Base-by-base conservation (phyloP, 2,113 vertebrate genomes). In the Marmota flaviventris region DNA sequence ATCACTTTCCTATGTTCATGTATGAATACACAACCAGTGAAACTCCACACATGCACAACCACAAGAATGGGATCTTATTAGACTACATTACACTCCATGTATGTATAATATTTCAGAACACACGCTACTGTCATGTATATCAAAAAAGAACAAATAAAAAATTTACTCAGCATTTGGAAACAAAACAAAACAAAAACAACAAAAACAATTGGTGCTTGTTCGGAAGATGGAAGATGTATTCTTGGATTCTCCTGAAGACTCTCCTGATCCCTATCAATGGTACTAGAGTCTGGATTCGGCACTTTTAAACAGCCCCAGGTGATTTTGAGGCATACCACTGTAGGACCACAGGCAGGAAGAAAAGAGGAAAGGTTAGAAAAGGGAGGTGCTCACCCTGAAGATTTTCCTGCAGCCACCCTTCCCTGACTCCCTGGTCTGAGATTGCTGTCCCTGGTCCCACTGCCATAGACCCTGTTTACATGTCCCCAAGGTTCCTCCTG, bases 381-480 rank as follows among this genome's bases (percentile, higher is more conserved):
- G 9, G 1, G 37, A 85, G 37, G 17, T 12, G 22, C 69, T 93
- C 56, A 48, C 8, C 58, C 2, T 37, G 20, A 69, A 63, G 61
- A 42, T 48, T 29, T 65, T 61, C 37, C 34, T 53, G 29, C 25
- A 51, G 29, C 18, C 29, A 20, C 20, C 11, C 48, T 39, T 42
- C 13, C 51, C 58, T 42, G 20, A 14, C 13, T 48, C 39, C 16
- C n/a, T 4, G 0, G 1, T 27, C 70, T 37, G 9, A 77, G 32
- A 13, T 29, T 20, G 6, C 29, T 56, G 1, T 42, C 32, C 58
- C 13, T 18, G 39, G 8, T 32, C 37, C 27, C 5, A 8, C 8
- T 1, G 78, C 6, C 16, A 3, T 0, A 1, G 32, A 45, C n/a
- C 5, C 75, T 25, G 61, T 9, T 45, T 10, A 1, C 0, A 0